Base-by-base conservation (phyloP, 1,140 invertebrate genomes). In the Tetramorium alpestre region DNA sequence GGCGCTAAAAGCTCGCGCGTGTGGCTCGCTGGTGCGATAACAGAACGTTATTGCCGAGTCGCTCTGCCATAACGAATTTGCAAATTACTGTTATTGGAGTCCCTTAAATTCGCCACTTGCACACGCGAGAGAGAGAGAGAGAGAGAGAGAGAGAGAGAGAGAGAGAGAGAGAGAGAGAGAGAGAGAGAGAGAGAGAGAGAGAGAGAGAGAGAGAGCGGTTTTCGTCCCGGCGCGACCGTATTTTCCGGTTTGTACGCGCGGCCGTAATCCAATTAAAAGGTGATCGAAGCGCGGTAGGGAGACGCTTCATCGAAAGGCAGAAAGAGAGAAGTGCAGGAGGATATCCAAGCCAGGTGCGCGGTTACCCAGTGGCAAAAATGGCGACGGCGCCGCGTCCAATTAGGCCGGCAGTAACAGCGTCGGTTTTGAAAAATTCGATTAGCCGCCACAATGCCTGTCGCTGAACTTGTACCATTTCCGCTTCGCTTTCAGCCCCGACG, bases 361-460 rank as follows among this genome's bases (percentile, higher is more conserved):
- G 33, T 64, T 62, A 54, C 49, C 49, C 62, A 67, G n/a, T 44
- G 69, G 65, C 62, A 76, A 89, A 89, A 76, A 58, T 72, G 67
- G 54, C 67, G 58, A 33, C 33, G 33, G 33, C 3, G 33, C 33
- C 25, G 77, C 38, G 70, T 13, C 58, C 69, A 90, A 90, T 87
- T 77, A 90, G 78, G 84, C 82, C 13, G 56, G 73, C 62, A 72
- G 75, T 56, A 54, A 86, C 81, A 41, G 81, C 86, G 80, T 86
- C 81, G 81, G 87, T 90, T 90, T 90, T 86, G 88, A 90, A 90
- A 90, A 88, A 90, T 90, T 90, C 88, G 88, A 88, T 90, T 88
- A 90, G 69, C 70, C 47, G n/a, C 41, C 73, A 89, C 89, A 90
- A 90, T 87, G 67, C 72, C 49, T 16, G 54, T 54, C 60, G n/a